Base-by-base conservation (phyloP, 2,113 vertebrate genomes). In the Bubo scandiacus region DNA sequence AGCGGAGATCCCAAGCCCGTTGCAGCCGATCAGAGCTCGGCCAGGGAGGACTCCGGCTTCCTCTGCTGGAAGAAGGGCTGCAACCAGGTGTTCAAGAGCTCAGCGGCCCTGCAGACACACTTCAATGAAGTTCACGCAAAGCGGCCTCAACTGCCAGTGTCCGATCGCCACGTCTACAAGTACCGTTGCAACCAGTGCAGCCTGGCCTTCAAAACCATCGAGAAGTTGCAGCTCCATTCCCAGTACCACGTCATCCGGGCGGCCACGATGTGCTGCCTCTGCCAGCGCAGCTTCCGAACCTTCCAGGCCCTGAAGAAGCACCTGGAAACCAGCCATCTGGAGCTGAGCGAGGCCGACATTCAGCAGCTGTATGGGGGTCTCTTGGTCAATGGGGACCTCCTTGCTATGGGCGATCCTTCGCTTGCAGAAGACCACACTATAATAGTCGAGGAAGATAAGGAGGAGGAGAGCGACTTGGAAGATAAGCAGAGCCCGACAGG, bases 51-150 rank as follows among this genome's bases (percentile, higher is more conserved):
- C 88, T 95, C 99, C 2, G 98, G 99, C 84, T 99, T 99, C 95
- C 98, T 99, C 57, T 99, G 99, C 97, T 99, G 99, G 99, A 99
- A 99, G 98, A 99, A 99, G 95, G 99, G 99, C 89, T 99, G 99
- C 96, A 99, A 99, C 98, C 99, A 99, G 98, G 98, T 99, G 78
- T 99, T 99, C 96, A 99, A 99, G 96, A 99, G 99, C 81, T 99
- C 99, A 2, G 98, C 98, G 49, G 98, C 99, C 59, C 99, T 99
- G 74, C 99, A 99, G 97, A 98, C 99, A 29, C 99, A 99, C 95
- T 99, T 99, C 98, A 99, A 98, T 4, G 99, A 99, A 74, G 98
- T 99, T 77, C 99, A 99, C 10, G 98, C 99, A 96, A 99, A 99
- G 98, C 98, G 99, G 95, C 99, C 99, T 18, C 99, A 99, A 84